Evolutionary conservation across 2,113 vertebrate species (phyloP), one percentile per base, ranked within the genome.

Genomic region (Centrocercus urophasianus): DNA sequence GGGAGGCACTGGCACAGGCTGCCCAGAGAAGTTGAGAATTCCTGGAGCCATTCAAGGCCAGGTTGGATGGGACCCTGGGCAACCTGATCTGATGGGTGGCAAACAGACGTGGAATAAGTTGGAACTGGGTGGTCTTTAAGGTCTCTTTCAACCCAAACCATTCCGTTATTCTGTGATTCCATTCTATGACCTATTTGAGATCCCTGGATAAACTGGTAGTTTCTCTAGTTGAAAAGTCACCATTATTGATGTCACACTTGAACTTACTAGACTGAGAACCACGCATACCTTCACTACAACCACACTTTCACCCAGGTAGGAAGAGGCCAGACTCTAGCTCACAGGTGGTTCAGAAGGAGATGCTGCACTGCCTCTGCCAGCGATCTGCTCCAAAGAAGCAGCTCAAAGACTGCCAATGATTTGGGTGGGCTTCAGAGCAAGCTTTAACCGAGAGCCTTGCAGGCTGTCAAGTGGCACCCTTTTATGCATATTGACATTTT

Each of bases 401-500:
- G 34, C 54, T 52, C 69, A 30, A 30, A 75, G 60, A 24, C 56
- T 77, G 36, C 7, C 63, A 75, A 60, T 83, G 8, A 42, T 24
- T 74, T 88, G 88, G 86, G 91, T 95, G 91, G 79, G 66, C 96
- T 94, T 90, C 48, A 54, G 57, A 22, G 6, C 0, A 1, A 42
- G 57, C 48, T 93, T 45, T 78, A 54, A 59, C 36, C 0, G 0
- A 72, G 66, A 90, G 50, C 14, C 40, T 95, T 86, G 90, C 48
- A 90, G 61, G 48, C 57, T 72, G 61, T 79, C 61, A 92, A 0
- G 73, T 91, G 70, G 47, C 79, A 90, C 76, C 24, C 21, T 84
- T 88, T 82, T 82, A 91, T 21, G 32, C 56, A 24, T 73, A 84
- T 19, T 76, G 86, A 94, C 85, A 11, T 81, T 93, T 90, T 93